A percentile compares a stretch with the other conserved stretches of the same genome.
Conservation (phyloP, 2,113 vertebrate genomes). For the Micromys minutus region DNA sequence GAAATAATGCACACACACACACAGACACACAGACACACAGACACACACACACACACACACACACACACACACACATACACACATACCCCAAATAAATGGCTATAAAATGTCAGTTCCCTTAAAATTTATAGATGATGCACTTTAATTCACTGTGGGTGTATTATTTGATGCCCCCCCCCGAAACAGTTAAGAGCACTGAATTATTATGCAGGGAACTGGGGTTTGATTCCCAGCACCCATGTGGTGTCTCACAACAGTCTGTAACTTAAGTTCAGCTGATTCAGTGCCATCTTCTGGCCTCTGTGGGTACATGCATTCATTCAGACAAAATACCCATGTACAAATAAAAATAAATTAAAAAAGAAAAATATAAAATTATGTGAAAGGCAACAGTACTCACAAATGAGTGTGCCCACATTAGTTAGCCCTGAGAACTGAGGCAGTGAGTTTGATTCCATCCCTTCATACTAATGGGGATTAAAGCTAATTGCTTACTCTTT, state of each 20-base stretch:
- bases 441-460: not conserved
- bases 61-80: not conserved
- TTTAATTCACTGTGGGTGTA: not conserved
- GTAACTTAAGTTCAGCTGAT: not conserved
- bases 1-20: not conserved
- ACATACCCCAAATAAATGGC: too few species aligned
- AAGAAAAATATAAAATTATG: not conserved
- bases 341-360: not conserved
- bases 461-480: not conserved
- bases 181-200: not conserved
- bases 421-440: not conserved
- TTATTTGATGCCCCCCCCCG: not conserved
- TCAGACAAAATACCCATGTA: not conserved
- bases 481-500: not conserved
- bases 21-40: too few species aligned
- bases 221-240: not conserved
- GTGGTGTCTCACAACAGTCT: not conserved
- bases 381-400: not conserved
- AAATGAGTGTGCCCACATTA: not conserved
- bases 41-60: not conserved
- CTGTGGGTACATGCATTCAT: not conserved
- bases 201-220: accelerated
- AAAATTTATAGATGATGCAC: not conserved
- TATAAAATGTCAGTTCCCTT: not conserved
- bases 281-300: not conserved